Base-by-base conservation (phyloP, 2,888 invertebrate species). In the Pseudeuparius sepicola region DNA sequence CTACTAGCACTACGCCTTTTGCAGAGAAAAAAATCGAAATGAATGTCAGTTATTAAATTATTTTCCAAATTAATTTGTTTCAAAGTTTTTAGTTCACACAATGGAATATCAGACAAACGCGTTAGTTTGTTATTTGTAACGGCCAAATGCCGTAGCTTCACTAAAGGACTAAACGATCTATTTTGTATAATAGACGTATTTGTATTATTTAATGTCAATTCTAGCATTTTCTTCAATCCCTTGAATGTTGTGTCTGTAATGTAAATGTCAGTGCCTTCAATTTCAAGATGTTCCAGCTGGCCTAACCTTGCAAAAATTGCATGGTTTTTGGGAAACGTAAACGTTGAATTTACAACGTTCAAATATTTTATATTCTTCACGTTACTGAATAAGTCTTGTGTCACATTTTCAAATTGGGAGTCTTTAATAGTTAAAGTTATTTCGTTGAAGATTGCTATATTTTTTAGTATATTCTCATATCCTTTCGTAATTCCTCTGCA, bases 381-480 rank as follows among this genome's bases (percentile, higher is more conserved):
- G 31, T 55, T 55, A 31, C 44, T 42, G 36, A 58, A 59, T 11
- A 54, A 35, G 6, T 44, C 36, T 9, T 50, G 39, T 4, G 40
- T 43, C 2, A 51, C 42, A 24, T 44, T 43, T 4, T 36, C 45
- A 3, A 61, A 34, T 13, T 47, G 47, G 3, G 58, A 57, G 31
- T 57, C 51, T 26, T 44, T 43, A 14, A 61, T 50, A 1, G 46
- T 50, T 12, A 61, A 39, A 3, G 44, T 51, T 13, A 60, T 49
- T 44, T 57, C 59, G 29, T 59, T 59, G 40, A 47, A 52, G 10
- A 57, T 54, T 30, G 49, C 46, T 18, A 57, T 52, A 25, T 53
- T 44, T 29, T 48, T 41, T 4, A 61, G 44, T 14, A 59, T 48
- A 40, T 51, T 49, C 24, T 46, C 37, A 33, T 42, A 42, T 13